Percentiles rank a stretch among this genome's conserved stretches.
Evolutionary conservation across 2,113 vertebrate genomes (phyloP).

Genomic region (Pitta sordida): DNA sequence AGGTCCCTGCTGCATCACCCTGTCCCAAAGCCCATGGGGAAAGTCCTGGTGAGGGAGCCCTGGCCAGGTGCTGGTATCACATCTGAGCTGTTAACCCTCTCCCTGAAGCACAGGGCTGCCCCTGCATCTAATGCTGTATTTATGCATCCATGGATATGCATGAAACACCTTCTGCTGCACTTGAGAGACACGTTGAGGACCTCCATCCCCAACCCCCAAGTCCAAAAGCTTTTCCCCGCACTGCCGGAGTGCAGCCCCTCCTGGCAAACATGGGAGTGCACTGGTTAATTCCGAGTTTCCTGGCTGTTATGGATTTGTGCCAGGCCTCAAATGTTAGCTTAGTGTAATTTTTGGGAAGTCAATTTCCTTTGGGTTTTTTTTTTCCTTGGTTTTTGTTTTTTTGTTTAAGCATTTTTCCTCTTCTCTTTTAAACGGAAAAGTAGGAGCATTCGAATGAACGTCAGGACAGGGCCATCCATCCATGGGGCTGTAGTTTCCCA

Average conservation of each 20-base stretch:
- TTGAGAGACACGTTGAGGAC: background rate
- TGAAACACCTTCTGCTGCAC: rapidly evolving
- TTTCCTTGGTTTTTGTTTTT: background rate
- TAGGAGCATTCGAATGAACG: background rate
- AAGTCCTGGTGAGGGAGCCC: background rate
- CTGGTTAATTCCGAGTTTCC: slow-evolving; percentile 74
- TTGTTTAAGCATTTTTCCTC: slow-evolving; percentile 45
- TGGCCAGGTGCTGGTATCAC: background rate
- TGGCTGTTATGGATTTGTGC: slow-evolving; percentile 71
- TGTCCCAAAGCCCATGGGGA: background rate
- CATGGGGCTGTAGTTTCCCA: background rate
- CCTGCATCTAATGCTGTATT: background rate
- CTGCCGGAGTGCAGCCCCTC: background rate
- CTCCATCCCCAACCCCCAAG: background rate
- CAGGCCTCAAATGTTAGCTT: slow-evolving; percentile 75
- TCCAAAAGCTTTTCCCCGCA: rapidly evolving
- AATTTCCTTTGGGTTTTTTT: slow-evolving; percentile 72
- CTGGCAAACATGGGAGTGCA: background rate
- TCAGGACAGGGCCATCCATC: background rate
- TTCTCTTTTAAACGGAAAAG: slow-evolving; percentile 67
- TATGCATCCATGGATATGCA: background rate
- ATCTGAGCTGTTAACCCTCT: background rate
- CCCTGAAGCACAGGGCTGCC: background rate
- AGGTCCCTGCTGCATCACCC: background rate
- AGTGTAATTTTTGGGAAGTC: slow-evolving; percentile 80